Conservation (phyloP, 2,113 vertebrate genomes). For the Lycocorax pyrrhopterus region DNA sequence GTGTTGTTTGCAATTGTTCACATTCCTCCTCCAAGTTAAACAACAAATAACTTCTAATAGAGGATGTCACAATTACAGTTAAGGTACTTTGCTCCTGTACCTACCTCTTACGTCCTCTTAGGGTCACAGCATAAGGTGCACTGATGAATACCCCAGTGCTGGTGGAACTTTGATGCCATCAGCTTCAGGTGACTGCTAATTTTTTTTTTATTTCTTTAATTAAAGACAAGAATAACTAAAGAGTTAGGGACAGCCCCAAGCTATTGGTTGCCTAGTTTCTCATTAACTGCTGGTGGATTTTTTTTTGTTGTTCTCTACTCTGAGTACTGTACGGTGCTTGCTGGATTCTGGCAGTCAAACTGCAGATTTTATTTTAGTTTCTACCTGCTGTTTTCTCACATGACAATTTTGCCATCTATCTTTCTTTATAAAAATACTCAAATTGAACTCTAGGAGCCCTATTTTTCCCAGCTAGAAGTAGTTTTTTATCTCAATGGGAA, state of each 20-base stretch:
- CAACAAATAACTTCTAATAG: neutral
- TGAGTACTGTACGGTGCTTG: neutral
- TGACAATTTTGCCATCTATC: neutral
- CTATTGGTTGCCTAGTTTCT: neutral
- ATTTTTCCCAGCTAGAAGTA: neutral
- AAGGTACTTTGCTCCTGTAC: neutral
- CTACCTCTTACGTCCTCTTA: neutral
- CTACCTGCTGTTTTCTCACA: neutral
- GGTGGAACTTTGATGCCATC: neutral
- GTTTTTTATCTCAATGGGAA: neutral
- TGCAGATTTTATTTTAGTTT: neutral
- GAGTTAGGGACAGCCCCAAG: neutral
- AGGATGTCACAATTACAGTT: neutral
- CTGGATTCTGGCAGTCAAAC: neutral
- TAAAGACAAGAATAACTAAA: neutral
- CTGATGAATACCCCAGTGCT: rapidly evolving
- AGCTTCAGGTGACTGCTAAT: neutral
- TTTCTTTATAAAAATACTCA: neutral
- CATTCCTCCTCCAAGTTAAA: neutral
- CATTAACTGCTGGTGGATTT: neutral
- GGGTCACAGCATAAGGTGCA: neutral
- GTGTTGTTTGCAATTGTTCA: neutral
- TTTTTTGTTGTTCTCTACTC: neutral
- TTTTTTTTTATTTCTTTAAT: neutral
- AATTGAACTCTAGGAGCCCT: neutral